Conservation (phyloP, 2,888 invertebrate species). For the Patella ulyssiponensis region DNA sequence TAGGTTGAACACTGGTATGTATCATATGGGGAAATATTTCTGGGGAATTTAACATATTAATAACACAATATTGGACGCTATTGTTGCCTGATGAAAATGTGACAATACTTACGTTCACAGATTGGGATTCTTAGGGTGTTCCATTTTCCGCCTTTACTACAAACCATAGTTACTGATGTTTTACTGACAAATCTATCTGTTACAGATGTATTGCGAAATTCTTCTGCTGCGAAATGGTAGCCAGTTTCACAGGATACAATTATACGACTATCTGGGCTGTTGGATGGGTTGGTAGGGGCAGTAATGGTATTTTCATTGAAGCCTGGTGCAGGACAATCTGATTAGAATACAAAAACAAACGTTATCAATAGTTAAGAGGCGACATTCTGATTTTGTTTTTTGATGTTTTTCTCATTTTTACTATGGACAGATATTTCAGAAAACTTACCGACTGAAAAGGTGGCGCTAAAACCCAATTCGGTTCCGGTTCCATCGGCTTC, state of each 20-base stretch:
- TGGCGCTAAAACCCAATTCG: conserved; percentile 42
- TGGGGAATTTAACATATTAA: neutral
- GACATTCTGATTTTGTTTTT: too few species aligned
- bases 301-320: conserved; percentile 41
- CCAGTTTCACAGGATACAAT: conserved; percentile 48
- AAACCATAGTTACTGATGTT: conserved; percentile 32
- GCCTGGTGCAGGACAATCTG: conserved; percentile 52
- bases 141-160: conserved; percentile 54
- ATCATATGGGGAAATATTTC: neutral
- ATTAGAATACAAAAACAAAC: conserved; percentile 8
- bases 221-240: conserved; percentile 48
- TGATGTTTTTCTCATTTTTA: too few species aligned
- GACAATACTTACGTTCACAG: conserved; percentile 44
- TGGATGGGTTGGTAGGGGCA: conserved; percentile 20
- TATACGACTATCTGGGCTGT: conserved; percentile 41
- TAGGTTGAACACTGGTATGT: too few species aligned
- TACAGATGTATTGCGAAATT: conserved; percentile 34
- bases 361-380: neutral
- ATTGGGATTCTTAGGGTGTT: conserved; percentile 37
- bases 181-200: conserved; percentile 10
- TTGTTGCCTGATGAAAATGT: neutral
- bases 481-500: conserved; percentile 37
- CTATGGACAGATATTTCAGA: neutral
- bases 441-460: conserved; percentile 47
- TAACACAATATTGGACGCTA: neutral